A percentile compares a stretch with the other conserved stretches of the same genome.
These are phyloP conservation scores for Turnix velox DNA, from an alignment of 2,113 vertebrate genomes.

Conservation along the genomic window DNA sequence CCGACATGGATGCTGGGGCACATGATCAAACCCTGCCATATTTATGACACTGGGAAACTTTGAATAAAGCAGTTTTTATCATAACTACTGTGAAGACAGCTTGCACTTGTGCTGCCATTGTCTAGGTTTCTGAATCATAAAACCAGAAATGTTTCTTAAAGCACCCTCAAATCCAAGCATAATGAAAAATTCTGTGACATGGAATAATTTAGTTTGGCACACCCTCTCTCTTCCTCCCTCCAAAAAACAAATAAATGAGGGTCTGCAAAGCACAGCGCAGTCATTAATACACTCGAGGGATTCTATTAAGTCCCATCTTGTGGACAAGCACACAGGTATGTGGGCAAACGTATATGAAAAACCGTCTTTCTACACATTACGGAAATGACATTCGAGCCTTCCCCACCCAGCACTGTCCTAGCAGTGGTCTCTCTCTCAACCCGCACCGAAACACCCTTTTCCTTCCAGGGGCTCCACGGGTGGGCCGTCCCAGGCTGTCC, in stretches of 20 bases:
- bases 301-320: not conserved
- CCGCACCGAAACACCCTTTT: not conserved
- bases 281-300: not conserved
- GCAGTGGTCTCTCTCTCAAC: not conserved
- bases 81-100: not conserved
- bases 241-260: not conserved
- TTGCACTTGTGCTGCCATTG: not conserved
- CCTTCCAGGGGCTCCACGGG: not conserved
- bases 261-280: not conserved
- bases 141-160: not conserved
- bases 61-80: not conserved
- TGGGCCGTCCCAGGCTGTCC: not conserved
- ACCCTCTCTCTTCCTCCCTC: rapidly evolving
- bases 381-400: not conserved
- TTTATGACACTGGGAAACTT: not conserved
- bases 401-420: not conserved
- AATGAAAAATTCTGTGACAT: not conserved
- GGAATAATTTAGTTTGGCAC: no score
- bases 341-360: not conserved
- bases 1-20: rapidly evolving
- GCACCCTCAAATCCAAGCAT: not conserved
- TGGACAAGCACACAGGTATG: not conserved
- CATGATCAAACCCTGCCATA: rapidly evolving
- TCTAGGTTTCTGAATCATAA: not conserved
- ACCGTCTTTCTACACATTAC: not conserved